Evolutionary conservation across 2,797 vertebrate genomes (phyloP), one percentile per base, ranked within the genome.

Genomic region (Loris lydekkerianus): DNA sequence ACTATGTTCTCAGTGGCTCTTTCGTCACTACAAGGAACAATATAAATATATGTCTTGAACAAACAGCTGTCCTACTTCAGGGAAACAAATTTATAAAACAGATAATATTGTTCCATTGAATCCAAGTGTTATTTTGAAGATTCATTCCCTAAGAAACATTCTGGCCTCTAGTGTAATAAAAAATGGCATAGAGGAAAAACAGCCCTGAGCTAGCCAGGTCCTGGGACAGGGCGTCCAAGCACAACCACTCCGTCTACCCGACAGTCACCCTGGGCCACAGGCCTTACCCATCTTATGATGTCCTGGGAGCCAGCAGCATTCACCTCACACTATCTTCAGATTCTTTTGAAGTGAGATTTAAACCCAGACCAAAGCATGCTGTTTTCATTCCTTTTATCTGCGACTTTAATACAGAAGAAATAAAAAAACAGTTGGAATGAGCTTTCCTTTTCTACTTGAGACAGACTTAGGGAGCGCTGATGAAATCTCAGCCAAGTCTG

Each of bases 401-500:
- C 90, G 31, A 93, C 18, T 18, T 56, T 60, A 85, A 69, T 65
- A 23, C 1, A 93, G 91, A 96, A 77, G 76, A 97, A 97, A 97
- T 91, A 84, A 91, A 91, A 91, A 91, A 31, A 72, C 67, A 31
- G 13, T 18, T 60, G 5, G 17, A 95, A 82, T 40, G 20, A 27
- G 11, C 20, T 40, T 5, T 77, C 3, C 84, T 25, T 10, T 91
- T 86, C 77, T 67, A 82, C 25, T 83, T 80, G 53, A 7, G 60
- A 87, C 27, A 4, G 10, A 83, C 91, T 93, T 43, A 81, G 37
- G 0, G 1, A 81, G 21, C 25, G 17, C 20, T 92, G 43, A 95
- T 82, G 83, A 96, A 72, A 65, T 86, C 15, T 81, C 14, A 1
- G 77, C 69, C 40, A 40, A 61, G 37, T 82, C 40, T 93, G 6